Evolutionary conservation across 2,888 invertebrate species (phyloP).

Genomic region (Nomada ferruginata): DNA sequence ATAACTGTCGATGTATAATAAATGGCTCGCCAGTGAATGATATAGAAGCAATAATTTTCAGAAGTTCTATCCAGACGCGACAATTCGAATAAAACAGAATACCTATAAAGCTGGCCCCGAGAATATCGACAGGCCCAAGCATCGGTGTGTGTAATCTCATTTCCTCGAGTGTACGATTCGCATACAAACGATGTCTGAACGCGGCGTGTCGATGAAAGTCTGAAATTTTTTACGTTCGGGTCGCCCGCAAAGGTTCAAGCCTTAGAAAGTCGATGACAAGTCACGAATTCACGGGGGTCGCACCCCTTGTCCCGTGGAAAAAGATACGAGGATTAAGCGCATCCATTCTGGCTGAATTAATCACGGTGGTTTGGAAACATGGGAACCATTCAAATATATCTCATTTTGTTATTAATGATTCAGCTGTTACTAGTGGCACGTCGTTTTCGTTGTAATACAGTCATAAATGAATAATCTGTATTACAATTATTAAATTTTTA

Average conservation of each 20-base stretch:
- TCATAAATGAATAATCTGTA: too few relatives aligned
- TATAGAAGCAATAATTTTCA: too few relatives aligned
- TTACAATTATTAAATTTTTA: too few relatives aligned
- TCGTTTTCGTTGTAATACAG: too few relatives aligned
- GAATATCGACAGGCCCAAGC: neutral
- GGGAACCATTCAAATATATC: neutral
- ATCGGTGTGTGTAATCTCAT: constrained; percentile 13
- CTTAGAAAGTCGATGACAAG: constrained; percentile 20
- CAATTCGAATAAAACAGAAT: neutral
- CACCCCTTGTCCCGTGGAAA: constrained; percentile 2
- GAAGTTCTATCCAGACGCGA: too few relatives aligned
- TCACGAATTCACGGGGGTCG: constrained; percentile 37
- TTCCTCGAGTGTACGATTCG: constrained; percentile 8
- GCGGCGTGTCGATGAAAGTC: constrained; percentile 1
- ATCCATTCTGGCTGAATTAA: constrained; percentile 5
- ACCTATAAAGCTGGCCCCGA: neutral
- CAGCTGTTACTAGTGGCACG: too few relatives aligned
- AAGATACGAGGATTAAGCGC: neutral
- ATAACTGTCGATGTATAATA: too few relatives aligned
- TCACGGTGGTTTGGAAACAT: neutral
- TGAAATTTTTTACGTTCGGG: constrained; percentile 4
- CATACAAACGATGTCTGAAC: constrained; percentile 34
- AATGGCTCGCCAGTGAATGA: too few relatives aligned
- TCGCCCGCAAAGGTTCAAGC: neutral
- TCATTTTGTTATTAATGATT: too few relatives aligned